Conservation (phyloP, 2,113 vertebrate species). For the Xenopus tropicalis region UCB_Xtro_10.0 CM004448.2:6960001-6960500, state of each 20-base stretch:
- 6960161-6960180: slow-evolving; percentile 92
- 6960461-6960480: neutral
- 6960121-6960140: slow-evolving; percentile 89
- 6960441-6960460: slow-evolving; percentile 7
- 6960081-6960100: too few relatives aligned
- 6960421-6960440: neutral
- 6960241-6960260: slow-evolving; percentile 76
- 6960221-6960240: slow-evolving; percentile 74
- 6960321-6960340: neutral
- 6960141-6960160: slow-evolving; percentile 89
- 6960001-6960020: too few relatives aligned
- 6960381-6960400: too few relatives aligned
- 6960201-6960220: slow-evolving; percentile 57
- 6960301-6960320: neutral
- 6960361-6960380: too few relatives aligned
- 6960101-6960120: too few relatives aligned
- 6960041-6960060: too few relatives aligned
- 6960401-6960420: neutral
- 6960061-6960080: too few relatives aligned
- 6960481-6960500: slow-evolving; percentile 16
- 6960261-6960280: neutral
- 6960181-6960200: slow-evolving; percentile 78
- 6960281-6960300: neutral
- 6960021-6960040: too few relatives aligned
- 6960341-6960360: neutral